A percentile compares a stretch with the other conserved stretches of the same genome.
Conservation (phyloP, 2,797 vertebrate species). For the Thalassophryne amazonica region DNA sequence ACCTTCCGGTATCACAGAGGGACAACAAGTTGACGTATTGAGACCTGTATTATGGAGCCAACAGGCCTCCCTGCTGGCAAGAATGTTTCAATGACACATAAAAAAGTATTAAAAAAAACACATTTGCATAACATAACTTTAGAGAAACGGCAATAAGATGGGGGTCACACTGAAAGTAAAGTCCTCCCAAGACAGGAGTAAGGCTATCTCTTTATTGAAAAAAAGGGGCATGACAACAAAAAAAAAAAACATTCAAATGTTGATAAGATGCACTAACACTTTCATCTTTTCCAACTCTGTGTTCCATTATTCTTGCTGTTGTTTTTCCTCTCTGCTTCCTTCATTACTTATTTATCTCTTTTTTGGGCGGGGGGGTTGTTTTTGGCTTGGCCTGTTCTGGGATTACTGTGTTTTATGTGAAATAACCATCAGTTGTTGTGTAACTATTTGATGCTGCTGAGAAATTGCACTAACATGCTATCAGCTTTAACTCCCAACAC, state of each 20-base stretch:
- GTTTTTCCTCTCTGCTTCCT: constrained; percentile 33
- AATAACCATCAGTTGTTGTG: constrained; percentile 43
- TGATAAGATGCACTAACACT: constrained; percentile 46
- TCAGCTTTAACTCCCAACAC: constrained; percentile 17
- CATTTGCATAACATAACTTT: constrained; percentile 73
- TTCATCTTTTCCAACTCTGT: constrained; percentile 55
- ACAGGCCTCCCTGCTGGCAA: constrained; percentile 16
- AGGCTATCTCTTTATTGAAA: constrained; percentile 64
- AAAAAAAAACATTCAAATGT: constrained; percentile 44
- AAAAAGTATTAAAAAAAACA: constrained; percentile 16
- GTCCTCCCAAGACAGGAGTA: constrained; percentile 46
- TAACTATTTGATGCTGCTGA: constrained; percentile 24
- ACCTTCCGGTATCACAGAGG: neutral
- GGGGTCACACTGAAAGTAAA: constrained; percentile 40
- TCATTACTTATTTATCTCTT: constrained; percentile 67
- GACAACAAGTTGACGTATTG: neutral
- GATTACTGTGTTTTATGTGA: constrained; percentile 44
- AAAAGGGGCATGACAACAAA: constrained; percentile 39
- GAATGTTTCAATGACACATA: constrained; percentile 42
- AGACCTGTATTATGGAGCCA: constrained; percentile 20
- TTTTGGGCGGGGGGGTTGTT: too few species aligned
- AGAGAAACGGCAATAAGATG: constrained; percentile 63
- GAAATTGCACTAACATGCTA: constrained; percentile 25
- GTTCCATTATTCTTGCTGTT: constrained; percentile 50
- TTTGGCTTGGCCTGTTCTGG: constrained; percentile 43